Conservation (phyloP, 2,888 invertebrate species). For the Hemithea aestivaria region DNA sequence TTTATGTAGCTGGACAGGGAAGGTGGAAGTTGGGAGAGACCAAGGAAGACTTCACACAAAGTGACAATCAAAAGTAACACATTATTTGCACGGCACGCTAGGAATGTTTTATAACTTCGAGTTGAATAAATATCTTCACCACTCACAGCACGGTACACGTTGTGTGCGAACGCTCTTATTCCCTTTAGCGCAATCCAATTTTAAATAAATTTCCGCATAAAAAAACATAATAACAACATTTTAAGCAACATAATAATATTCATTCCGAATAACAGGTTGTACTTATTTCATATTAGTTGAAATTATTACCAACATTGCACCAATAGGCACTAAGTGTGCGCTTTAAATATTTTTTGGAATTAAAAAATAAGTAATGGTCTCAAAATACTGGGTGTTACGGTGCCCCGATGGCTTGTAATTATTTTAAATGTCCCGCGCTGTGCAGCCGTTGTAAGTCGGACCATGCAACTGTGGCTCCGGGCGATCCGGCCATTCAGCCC, state of each 20-base stretch:
- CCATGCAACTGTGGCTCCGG: slow-evolving; percentile 44
- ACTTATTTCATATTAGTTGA: slow-evolving; percentile 55
- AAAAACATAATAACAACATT: slow-evolving; percentile 37
- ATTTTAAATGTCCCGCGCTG: slow-evolving; percentile 78
- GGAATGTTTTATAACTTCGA: no score
- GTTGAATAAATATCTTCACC: no score
- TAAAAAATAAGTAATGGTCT: slow-evolving; percentile 78
- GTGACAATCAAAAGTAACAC: no score
- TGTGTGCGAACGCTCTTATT: no score
- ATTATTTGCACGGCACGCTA: no score
- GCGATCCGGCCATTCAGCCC: slow-evolving; percentile 66
- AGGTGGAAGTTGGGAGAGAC: no score
- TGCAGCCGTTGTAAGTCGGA: slow-evolving; percentile 38
- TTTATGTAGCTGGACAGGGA: no score
- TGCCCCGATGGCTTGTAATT: slow-evolving; percentile 78
- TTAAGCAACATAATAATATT: slow-evolving; percentile 37
- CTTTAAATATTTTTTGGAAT: slow-evolving; percentile 71
- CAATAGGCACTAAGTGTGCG: slow-evolving; percentile 64
- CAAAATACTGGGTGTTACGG: slow-evolving; percentile 76
- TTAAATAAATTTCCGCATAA: slow-evolving; percentile 24
- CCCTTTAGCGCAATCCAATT: slow-evolving; percentile 26
- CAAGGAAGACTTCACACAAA: no score
- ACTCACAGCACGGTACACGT: no score
- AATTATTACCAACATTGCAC: slow-evolving; percentile 57
- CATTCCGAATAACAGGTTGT: slow-evolving; percentile 44